Conservation (phyloP, 1,140 invertebrate species). For the Drosophila erecta region DNA sequence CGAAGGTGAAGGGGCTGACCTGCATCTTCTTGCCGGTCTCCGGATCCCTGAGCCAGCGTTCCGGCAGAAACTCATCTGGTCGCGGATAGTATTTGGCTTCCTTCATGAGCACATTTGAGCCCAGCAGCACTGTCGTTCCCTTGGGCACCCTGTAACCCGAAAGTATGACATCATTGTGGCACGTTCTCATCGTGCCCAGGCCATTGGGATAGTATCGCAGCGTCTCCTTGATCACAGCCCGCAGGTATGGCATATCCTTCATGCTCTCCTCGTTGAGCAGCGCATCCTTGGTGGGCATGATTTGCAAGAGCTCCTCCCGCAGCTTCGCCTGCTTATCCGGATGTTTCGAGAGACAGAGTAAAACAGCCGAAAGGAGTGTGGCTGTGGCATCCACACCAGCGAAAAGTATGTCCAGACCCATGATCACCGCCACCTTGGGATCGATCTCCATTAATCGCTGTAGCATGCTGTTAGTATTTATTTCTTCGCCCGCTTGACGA, state of each 20-base stretch:
- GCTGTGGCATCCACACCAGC: conserved; percentile 89
- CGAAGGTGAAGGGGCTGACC: conserved; percentile 54
- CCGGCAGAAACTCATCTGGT: conserved; percentile 89
- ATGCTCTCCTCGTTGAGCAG: conserved; percentile 80
- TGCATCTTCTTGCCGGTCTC: conserved; percentile 42
- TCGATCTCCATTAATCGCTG: conserved; percentile 87
- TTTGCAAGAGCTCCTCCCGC: conserved; percentile 85
- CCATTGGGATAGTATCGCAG: conserved; percentile 93
- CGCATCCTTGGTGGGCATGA: conserved; percentile 74
- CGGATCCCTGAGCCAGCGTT: conserved; percentile 89
- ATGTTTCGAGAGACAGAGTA: conserved; percentile 84
- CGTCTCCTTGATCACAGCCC: conserved; percentile 87
- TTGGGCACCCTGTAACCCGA: conserved; percentile 93
- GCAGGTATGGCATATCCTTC: conserved; percentile 85
- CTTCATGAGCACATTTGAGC: conserved; percentile 42
- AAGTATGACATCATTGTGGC: conserved; percentile 90
- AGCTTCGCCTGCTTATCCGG: conserved; percentile 85
- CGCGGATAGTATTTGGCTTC: conserved; percentile 86
- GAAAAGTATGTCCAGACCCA: conserved; percentile 90
- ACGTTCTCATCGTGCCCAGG: conserved; percentile 91
- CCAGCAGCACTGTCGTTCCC: conserved; percentile 85
- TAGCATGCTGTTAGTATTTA: conserved; percentile 85
- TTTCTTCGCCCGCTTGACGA: conserved; percentile 26
- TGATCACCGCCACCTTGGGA: conserved; percentile 86
- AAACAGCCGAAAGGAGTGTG: conserved; percentile 35